Conservation (phyloP, 1,140 invertebrate species). For the Archegozetes longisetosus region DNA sequence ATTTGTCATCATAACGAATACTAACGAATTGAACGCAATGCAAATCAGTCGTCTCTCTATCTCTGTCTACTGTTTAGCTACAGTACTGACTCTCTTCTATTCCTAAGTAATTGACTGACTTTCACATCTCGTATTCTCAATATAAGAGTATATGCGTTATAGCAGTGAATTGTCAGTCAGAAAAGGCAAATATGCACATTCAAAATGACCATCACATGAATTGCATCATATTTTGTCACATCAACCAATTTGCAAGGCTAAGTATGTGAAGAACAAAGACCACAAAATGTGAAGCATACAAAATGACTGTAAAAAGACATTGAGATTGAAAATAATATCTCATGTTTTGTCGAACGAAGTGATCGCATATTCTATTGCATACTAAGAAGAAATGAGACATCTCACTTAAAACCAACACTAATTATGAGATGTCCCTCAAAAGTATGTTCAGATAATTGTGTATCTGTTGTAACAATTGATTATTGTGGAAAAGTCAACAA, state of each 20-base stretch:
- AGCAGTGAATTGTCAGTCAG: neutral
- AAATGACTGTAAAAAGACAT: neutral
- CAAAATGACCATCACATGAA: neutral
- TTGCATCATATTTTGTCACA: neutral
- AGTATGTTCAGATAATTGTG: too few relatives aligned
- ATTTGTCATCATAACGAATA: neutral
- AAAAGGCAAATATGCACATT: neutral
- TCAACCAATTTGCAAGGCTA: neutral
- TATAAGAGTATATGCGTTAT: neutral
- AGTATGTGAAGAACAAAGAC: neutral
- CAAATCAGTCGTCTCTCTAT: neutral
- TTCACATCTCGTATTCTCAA: neutral
- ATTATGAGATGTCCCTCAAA: too few relatives aligned
- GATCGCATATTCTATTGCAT: too few relatives aligned
- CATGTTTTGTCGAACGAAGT: too few relatives aligned
- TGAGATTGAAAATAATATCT: too few relatives aligned
- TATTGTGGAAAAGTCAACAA: too few relatives aligned
- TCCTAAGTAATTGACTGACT: too few relatives aligned
- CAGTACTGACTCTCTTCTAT: neutral
- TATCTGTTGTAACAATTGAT: too few relatives aligned
- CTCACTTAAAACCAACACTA: too few relatives aligned
- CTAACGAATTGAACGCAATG: neutral
- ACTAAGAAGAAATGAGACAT: too few relatives aligned
- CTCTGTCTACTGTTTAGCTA: neutral
- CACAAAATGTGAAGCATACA: neutral